Conservation (phyloP, 2,113 vertebrate genomes). For the Oreotrochilus melanogaster region DNA sequence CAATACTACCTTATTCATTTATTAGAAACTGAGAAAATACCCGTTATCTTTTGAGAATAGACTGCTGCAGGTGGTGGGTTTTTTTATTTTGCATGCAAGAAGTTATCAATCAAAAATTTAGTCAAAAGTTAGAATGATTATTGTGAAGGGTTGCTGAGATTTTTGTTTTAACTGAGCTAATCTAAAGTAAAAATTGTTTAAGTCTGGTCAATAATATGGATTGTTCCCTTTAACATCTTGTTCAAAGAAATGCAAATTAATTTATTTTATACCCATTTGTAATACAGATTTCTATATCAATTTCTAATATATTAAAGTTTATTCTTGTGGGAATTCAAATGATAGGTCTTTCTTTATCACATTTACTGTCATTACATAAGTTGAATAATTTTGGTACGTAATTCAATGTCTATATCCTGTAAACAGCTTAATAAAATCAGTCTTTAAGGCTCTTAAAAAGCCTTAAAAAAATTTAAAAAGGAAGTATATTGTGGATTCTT, state of each 20-base stretch:
- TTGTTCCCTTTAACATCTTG: conserved; percentile 69
- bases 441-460: background rate
- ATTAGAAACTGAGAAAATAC: conserved; percentile 71
- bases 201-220: conserved; percentile 78
- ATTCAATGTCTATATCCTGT: background rate
- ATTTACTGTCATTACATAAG: conserved; percentile 46
- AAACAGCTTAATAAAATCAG: background rate
- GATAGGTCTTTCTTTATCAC: conserved; percentile 14
- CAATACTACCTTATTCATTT: conserved; percentile 60
- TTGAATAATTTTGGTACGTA: conserved; percentile 29
- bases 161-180: conserved; percentile 57
- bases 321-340: conserved; percentile 8
- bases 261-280: conserved; percentile 69
- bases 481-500: background rate
- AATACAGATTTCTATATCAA: conserved; percentile 65
- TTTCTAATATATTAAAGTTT: conserved; percentile 32
- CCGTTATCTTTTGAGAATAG: conserved; percentile 57
- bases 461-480: background rate
- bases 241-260: conserved; percentile 73
- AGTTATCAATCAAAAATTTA: conserved; percentile 59
- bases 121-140: conserved; percentile 56
- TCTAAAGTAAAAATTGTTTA: conserved; percentile 76
- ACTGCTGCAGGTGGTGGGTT: conserved; percentile 22
- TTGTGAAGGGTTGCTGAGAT: conserved; percentile 67
- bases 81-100: conserved; percentile 58